A percentile compares a stretch with the other conserved stretches of the same genome.
Conservation (phyloP, 2,797 vertebrate species). For the Orientallactaga sibirica region DNA sequence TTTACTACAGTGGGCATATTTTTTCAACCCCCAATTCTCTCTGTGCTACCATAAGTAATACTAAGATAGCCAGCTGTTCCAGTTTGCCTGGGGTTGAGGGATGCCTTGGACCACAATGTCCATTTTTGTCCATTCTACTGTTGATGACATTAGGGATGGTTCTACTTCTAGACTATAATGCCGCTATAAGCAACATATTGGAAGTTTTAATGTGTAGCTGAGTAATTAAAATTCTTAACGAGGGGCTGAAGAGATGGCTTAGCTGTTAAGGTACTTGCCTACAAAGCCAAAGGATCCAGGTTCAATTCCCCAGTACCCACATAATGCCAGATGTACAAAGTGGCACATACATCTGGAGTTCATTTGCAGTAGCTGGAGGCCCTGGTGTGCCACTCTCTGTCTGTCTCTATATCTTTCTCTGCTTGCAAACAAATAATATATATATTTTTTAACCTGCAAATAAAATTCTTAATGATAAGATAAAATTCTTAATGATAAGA, state of each 20-base stretch:
- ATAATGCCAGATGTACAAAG: no score
- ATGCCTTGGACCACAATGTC: not conserved
- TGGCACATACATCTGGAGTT: no score
- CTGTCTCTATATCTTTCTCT: no score
- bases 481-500: not conserved
- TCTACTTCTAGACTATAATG: not conserved
- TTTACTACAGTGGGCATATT: constrained; percentile 24
- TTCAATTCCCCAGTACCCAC: no score
- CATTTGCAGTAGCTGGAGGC: no score
- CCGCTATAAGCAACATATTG: not conserved
- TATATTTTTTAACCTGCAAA: no score
- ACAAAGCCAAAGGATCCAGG: no score
- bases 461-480: constrained; percentile 17
- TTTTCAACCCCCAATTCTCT: constrained; percentile 25
- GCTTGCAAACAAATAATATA: no score
- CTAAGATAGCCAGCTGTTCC: not conserved
- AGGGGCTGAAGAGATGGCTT: no score
- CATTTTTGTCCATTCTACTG: not conserved
- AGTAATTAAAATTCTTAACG: constrained; percentile 8
- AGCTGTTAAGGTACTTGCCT: no score
- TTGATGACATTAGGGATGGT: not conserved
- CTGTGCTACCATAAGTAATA: not conserved
- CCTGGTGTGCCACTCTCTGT: no score
- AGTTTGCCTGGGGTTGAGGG: not conserved
- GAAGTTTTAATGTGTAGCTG: not conserved